Conservation (phyloP, 2,797 vertebrate genomes). For the Gambelia wislizenii region DNA sequence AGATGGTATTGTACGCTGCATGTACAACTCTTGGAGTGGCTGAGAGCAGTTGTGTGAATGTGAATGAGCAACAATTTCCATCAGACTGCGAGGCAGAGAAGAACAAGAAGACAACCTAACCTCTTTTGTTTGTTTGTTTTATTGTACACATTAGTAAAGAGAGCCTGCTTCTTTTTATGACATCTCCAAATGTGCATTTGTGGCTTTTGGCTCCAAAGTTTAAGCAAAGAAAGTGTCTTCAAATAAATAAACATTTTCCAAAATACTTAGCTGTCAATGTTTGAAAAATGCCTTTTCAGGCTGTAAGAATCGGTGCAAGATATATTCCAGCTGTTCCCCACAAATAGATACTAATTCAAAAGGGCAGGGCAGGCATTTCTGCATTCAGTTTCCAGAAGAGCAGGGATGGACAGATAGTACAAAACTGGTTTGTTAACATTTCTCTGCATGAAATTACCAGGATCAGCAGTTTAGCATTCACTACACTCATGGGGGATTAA, state of each 20-base stretch:
- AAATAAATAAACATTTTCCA: constrained; percentile 43
- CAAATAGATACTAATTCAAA: constrained; percentile 21
- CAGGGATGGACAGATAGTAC: constrained; percentile 20
- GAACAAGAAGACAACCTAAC: background rate
- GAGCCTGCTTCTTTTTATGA: background rate
- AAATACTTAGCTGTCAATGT: constrained; percentile 33
- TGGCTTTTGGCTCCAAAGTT: constrained; percentile 17
- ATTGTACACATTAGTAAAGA: background rate
- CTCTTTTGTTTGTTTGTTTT: background rate
- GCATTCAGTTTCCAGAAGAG: constrained; percentile 19
- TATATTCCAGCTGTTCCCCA: constrained; percentile 23
- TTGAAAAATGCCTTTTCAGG: constrained; percentile 30
- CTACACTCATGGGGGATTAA: background rate
- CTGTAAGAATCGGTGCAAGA: constrained; percentile 21
- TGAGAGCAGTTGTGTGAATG: background rate
- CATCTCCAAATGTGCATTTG: constrained; percentile 10
- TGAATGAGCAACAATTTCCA: background rate
- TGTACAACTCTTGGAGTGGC: background rate
- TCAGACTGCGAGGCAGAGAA: background rate
- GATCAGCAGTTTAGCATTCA: constrained; percentile 32
- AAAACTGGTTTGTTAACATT: constrained; percentile 45
- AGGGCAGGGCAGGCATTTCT: constrained; percentile 35
- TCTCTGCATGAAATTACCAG: constrained; percentile 27
- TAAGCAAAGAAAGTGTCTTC: constrained; percentile 28
- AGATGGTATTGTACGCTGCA: background rate